Evolutionary conservation across 2,797 vertebrate genomes (phyloP).

Genomic region (Anniella stebbinsi): DNA sequence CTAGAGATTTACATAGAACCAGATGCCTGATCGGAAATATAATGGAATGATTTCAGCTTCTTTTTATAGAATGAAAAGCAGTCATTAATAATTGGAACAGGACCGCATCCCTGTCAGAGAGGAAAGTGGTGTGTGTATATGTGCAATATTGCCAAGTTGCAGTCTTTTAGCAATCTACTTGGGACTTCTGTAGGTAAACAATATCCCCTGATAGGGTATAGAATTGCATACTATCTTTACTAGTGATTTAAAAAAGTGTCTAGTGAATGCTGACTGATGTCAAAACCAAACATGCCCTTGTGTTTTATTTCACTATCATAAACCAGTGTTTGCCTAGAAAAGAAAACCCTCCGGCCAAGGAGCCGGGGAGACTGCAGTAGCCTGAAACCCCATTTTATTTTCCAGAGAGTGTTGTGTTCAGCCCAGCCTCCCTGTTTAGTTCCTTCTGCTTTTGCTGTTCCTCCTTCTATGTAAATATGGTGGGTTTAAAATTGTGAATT

Average conservation of each 20-base stretch:
- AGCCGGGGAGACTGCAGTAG: not conserved
- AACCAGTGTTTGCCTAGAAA: slow-evolving; percentile 17
- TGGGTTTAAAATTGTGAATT: not conserved
- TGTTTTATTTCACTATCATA: slow-evolving; percentile 13
- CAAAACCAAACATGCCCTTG: not conserved
- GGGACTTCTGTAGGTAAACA: not conserved
- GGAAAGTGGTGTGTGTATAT: not conserved
- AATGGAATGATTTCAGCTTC: not conserved
- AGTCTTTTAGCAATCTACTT: slow-evolving; percentile 14
- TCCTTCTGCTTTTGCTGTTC: rapidly evolving
- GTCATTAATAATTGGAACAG: not conserved
- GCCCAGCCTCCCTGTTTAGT: not conserved
- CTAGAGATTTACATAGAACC: not conserved
- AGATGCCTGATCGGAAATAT: not conserved
- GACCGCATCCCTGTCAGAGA: not conserved
- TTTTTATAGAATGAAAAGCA: not conserved
- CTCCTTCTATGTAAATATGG: not conserved
- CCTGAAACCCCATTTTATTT: slow-evolving; percentile 7
- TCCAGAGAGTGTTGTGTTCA: not conserved
- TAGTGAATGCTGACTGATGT: slow-evolving; percentile 7
- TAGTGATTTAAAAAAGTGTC: slow-evolving; percentile 6
- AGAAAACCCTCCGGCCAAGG: not conserved
- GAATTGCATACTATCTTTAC: slow-evolving; percentile 1
- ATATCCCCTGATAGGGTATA: not conserved
- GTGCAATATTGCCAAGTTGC: not conserved